These are phyloP conservation scores for Dynastes maya DNA, from an alignment of 2,888 invertebrate species.

Conservation along the genomic window DNA sequence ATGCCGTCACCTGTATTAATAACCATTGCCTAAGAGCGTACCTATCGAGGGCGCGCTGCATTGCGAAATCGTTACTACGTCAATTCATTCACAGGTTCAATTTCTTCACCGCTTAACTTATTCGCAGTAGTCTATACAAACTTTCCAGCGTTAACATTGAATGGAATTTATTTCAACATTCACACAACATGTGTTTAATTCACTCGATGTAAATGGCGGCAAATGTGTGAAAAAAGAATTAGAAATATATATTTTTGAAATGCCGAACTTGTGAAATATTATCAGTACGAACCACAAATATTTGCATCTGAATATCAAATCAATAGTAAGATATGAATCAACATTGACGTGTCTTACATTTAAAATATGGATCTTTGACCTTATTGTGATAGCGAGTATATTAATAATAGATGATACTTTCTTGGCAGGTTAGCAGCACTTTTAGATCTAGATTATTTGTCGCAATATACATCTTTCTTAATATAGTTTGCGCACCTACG, in stretches of 20 bases:
- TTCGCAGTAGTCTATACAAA: neutral
- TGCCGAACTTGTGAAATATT: too few species aligned
- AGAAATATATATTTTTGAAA: too few species aligned
- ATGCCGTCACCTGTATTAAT: slow-evolving; percentile 46
- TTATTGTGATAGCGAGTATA: neutral
- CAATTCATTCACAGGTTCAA: slow-evolving; percentile 41
- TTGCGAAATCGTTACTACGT: slow-evolving; percentile 39
- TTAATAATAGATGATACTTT: slow-evolving; percentile 3
- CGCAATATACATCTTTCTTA: too few species aligned
- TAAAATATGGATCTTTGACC: slow-evolving; percentile 1
- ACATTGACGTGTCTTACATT: neutral
- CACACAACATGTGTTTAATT: neutral
- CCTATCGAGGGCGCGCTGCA: slow-evolving; percentile 19
- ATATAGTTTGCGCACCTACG: too few species aligned
- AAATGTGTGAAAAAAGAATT: too few species aligned
- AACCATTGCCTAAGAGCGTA: slow-evolving; percentile 26
- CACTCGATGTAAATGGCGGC: too few species aligned
- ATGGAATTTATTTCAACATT: neutral
- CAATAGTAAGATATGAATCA: neutral
- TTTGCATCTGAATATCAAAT: neutral
- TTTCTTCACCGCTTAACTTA: neutral
- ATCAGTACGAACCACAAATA: neutral
- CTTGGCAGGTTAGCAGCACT: neutral
- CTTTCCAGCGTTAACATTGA: slow-evolving; percentile 5
- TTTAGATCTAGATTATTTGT: neutral